Conservation (phyloP, 2,797 vertebrate genomes). For the Chloroceryle amazona region DNA sequence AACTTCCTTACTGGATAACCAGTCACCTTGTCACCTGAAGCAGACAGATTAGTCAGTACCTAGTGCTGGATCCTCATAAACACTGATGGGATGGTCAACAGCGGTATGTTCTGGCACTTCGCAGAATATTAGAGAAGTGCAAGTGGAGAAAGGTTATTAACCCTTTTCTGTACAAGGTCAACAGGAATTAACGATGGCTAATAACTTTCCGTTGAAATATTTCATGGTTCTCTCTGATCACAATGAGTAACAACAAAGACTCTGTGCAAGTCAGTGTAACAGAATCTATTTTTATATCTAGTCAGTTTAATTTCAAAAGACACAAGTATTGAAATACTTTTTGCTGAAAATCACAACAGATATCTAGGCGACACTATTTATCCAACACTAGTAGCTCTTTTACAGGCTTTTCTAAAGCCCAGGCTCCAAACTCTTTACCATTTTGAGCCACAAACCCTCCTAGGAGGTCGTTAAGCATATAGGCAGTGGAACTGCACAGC, state of each 20-base stretch:
- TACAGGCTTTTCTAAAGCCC: not conserved
- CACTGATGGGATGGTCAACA: not conserved
- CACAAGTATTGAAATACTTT: not conserved
- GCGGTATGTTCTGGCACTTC: accelerated
- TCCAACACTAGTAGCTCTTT: not conserved
- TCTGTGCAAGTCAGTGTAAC: not conserved
- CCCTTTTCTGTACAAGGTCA: not conserved
- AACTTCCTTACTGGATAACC: not conserved
- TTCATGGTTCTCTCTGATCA: not conserved
- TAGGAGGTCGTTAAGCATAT: slow-evolving; percentile 51
- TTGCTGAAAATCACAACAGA: not conserved
- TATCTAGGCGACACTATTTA: not conserved
- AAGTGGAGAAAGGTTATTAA: not conserved
- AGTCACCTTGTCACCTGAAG: not conserved
- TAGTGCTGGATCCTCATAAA: not conserved
- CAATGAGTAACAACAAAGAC: not conserved
- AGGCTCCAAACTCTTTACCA: not conserved
- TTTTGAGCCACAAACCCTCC: slow-evolving; percentile 15
- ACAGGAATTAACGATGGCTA: not conserved
- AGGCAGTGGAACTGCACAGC: slow-evolving; percentile 15
- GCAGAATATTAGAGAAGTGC: not conserved
- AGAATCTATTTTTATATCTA: not conserved
- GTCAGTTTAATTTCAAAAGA: not conserved
- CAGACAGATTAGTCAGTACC: not conserved
- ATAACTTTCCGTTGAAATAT: not conserved